Conservation (phyloP, 2,113 vertebrate genomes). For the Myotis brandtii region DNA sequence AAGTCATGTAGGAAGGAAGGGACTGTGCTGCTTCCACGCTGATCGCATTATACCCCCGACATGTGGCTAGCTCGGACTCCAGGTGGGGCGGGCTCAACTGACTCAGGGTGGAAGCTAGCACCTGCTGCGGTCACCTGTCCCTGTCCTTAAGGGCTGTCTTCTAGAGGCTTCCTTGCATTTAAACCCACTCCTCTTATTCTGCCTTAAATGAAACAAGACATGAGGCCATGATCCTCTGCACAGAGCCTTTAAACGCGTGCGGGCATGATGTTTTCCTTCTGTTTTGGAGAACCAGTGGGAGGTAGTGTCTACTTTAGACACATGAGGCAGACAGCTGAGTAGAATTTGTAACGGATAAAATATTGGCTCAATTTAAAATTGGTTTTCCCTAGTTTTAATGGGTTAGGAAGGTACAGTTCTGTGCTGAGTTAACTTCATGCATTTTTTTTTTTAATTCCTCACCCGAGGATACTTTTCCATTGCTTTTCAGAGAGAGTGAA, state of each 20-base stretch:
- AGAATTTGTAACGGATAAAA: conserved; percentile 65
- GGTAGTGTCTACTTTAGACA: background rate
- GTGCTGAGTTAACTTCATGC: conserved; percentile 39
- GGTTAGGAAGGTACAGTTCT: conserved; percentile 57
- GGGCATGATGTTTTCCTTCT: conserved; percentile 46
- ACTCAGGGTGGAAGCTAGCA: background rate
- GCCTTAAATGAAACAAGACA: conserved; percentile 32
- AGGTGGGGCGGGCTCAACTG: conserved; percentile 48
- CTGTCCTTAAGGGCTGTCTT: conserved; percentile 52
- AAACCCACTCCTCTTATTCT: conserved; percentile 50
- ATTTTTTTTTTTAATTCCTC: background rate
- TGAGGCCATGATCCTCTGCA: background rate
- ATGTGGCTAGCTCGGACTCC: background rate
- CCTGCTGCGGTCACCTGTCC: conserved; percentile 70
- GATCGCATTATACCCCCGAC: background rate
- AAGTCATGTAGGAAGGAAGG: conserved; percentile 80
- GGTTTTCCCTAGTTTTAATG: conserved; percentile 66
- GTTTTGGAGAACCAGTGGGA: conserved; percentile 51
- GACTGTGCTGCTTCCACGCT: background rate
- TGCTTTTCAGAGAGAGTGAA: too few relatives aligned
- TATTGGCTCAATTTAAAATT: conserved; percentile 60
- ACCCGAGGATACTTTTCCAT: too few relatives aligned
- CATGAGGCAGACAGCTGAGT: conserved; percentile 65
- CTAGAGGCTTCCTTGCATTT: conserved; percentile 6
- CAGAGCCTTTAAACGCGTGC: background rate